These are phyloP conservation scores for Caenorhabditis briggsae DNA, from an alignment of 1,140 invertebrate genomes.

Conservation along the genomic window DNA sequence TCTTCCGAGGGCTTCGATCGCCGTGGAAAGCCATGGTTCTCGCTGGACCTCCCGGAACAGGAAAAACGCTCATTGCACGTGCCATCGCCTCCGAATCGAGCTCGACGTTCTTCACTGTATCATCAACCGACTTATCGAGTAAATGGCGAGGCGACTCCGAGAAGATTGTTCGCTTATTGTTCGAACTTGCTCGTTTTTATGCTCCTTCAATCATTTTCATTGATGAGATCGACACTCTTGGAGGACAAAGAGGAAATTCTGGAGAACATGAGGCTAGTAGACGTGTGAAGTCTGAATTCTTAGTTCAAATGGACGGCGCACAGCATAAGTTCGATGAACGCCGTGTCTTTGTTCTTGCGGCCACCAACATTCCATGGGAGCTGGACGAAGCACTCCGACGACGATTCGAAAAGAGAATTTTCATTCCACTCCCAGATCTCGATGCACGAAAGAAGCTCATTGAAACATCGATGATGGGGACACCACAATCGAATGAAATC, in stretches of 20 bases:
- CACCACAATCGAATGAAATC: slow-evolving; percentile 12
- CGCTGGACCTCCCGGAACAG: slow-evolving; percentile 93
- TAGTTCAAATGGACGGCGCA: slow-evolving; percentile 96
- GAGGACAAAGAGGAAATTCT: slow-evolving; percentile 93
- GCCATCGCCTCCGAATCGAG: slow-evolving; percentile 99
- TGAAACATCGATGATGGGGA: slow-evolving; percentile 22
- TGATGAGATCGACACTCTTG: slow-evolving; percentile 98
- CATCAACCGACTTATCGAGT: slow-evolving; percentile 94
- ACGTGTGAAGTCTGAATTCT: slow-evolving; percentile 92
- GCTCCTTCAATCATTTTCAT: slow-evolving; percentile 99
- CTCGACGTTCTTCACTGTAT: slow-evolving; percentile 99
- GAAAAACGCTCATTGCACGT: slow-evolving; percentile 99
- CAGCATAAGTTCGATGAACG: slow-evolving; percentile 36
- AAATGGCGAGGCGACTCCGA: slow-evolving; percentile 99
- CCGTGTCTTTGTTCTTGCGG: slow-evolving; percentile 96
- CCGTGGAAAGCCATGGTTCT: slow-evolving; percentile 77
- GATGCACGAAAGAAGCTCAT: slow-evolving; percentile 61
- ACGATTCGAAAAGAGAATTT: slow-evolving; percentile 96
- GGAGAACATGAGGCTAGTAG: slow-evolving; percentile 97
- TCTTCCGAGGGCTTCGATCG: slow-evolving; percentile 82
- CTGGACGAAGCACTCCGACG: slow-evolving; percentile 96
- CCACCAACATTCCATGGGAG: slow-evolving; percentile 99
- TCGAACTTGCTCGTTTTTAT: slow-evolving; percentile 99
- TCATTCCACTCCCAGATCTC: slow-evolving; percentile 93
- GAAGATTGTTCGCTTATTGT: slow-evolving; percentile 94